Base-by-base conservation (phyloP, 2,888 invertebrate genomes). In the Zaprionus obscuricornis region DNA sequence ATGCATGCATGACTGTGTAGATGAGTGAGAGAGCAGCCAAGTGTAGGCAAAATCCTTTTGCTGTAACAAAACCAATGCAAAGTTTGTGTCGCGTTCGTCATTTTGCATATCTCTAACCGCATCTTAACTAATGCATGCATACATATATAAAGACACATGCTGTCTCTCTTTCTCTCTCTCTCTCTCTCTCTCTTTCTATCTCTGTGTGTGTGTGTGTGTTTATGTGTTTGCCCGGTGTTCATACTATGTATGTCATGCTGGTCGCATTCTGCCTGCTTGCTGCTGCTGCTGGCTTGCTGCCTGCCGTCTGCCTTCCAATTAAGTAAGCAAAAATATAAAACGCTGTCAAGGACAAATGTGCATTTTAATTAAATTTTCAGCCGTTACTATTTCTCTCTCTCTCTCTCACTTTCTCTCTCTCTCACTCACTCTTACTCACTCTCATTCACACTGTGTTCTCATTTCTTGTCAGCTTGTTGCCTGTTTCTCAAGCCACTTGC, bases 331-430 rank as follows among this genome's bases (percentile, higher is more conserved):
- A 64, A 64, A 74, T 75, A 78, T 75, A 68, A 82, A 83, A 82
- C 60, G 64, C 85, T 84, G 85, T 76, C 85, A 82, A 82, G 81
- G 81, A 82, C 81, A 81, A 82, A 84, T 82, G 85, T 74, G 77
- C 76, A 78, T 82, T 84, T 84, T 84, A 82, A 82, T 82, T 82
- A 84, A 84, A 82, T 82, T 79, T 76, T 63, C 59, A 75, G 60
- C 57, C 54, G 22, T 27, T 31, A 18, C 29, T 47, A 22, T 47
- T 34, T n/a, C 16, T 7, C n/a, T 13, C 10, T 6, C 45, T 27
- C 7, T 16, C 22, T 8, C 2, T 8, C 31, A 11, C 31, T 14
- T 13, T 10, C 11, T 10, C 16, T 6, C 10, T 5, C 24, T 3
- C 22, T 29, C 34, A 10, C 11, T 14, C 17, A 33, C 8, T 22